phyloP scores from a whole-genome alignment of 2,888 invertebrate species.

The Eupeodes luniger region DNA sequence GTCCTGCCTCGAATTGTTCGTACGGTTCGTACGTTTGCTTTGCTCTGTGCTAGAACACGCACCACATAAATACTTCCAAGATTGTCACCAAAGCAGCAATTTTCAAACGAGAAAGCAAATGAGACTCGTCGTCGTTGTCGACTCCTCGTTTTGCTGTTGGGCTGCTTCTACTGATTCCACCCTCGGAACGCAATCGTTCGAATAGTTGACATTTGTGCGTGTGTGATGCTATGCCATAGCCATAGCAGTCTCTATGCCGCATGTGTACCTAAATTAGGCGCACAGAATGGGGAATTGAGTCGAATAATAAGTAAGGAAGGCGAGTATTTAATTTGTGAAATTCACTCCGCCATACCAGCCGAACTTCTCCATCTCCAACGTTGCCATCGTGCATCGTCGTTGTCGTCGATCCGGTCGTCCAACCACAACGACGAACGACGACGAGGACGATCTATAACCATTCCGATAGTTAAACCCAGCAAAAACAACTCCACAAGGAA shows the following conservation, averaged over 20 bases:
- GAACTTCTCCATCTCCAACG: neutral
- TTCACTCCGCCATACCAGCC: slow-evolving; percentile 51
- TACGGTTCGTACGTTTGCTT: neutral
- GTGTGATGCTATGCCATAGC: slow-evolving; percentile 48
- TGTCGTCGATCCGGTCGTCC: no score
- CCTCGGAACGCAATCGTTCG: slow-evolving; percentile 14
- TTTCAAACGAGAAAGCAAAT: slow-evolving; percentile 23
- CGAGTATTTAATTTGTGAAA: slow-evolving; percentile 75
- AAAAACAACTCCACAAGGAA: slow-evolving; percentile 61
- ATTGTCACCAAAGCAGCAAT: slow-evolving; percentile 59
- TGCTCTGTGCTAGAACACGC: slow-evolving; percentile 47
- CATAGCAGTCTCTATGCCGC: slow-evolving; percentile 59
- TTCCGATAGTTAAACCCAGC: neutral
- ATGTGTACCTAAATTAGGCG: slow-evolving; percentile 71
- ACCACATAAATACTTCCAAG: slow-evolving; percentile 67
- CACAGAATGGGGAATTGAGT: slow-evolving; percentile 72
- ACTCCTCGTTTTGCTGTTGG: neutral
- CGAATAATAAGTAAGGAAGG: slow-evolving; percentile 72
- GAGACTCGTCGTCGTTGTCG: slow-evolving; percentile 16
- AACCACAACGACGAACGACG: neutral
- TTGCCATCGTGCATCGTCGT: neutral
- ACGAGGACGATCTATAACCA: no score
- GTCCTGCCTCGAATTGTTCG: slow-evolving; percentile 46
- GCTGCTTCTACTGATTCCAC: slow-evolving; percentile 11
- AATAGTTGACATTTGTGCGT: slow-evolving; percentile 32